Percentiles rank a stretch among this genome's conserved stretches.
Conservation (phyloP, 2,113 vertebrate genomes). For the Cardinalis cardinalis region DNA sequence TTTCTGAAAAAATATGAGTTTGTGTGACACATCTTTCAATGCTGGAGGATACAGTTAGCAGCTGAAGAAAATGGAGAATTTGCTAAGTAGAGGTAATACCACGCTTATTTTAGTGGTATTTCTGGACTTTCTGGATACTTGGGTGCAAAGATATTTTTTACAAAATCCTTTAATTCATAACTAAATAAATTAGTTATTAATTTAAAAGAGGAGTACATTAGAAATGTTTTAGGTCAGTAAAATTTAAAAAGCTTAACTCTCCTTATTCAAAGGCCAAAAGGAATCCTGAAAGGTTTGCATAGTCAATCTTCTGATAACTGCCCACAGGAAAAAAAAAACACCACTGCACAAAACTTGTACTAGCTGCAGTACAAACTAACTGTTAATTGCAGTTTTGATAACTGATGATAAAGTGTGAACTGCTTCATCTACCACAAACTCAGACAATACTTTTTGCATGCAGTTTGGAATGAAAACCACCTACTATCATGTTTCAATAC, state of each 20-base stretch:
- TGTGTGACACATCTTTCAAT: conserved; percentile 14
- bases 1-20: conserved; percentile 57
- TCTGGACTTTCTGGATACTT: neutral
- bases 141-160: neutral
- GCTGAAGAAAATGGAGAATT: conserved; percentile 44
- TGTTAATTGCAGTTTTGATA: conserved; percentile 12
- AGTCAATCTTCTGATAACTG: neutral
- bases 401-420: neutral
- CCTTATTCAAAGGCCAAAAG: neutral
- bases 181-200: neutral
- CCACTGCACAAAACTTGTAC: neutral
- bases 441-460: neutral
- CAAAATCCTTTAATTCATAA: neutral
- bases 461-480: neutral
- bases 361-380: neutral
- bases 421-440: neutral
- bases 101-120: neutral
- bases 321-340: neutral
- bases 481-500: conserved; percentile 8
- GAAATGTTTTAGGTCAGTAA: neutral
- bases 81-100: neutral
- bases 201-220: neutral
- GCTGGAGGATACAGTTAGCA: conserved; percentile 14
- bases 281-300: neutral
- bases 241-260: neutral